Conservation (phyloP, 2,888 invertebrate species). For the Erannis defoliaria region DNA sequence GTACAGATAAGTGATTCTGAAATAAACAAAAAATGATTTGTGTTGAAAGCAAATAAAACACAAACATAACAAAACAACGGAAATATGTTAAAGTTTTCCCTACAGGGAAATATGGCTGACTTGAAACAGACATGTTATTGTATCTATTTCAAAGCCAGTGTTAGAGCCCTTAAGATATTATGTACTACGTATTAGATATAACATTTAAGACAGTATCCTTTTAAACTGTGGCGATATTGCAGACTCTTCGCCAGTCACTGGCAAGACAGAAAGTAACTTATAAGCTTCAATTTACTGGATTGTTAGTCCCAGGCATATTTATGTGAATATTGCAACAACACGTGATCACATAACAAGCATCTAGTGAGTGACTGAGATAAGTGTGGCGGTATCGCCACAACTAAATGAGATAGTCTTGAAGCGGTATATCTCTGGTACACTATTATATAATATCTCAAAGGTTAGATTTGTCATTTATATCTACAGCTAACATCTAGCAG, state of each 20-base stretch:
- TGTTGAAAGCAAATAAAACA: slow-evolving; percentile 87
- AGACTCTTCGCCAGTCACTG: no score
- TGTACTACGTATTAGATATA: no score
- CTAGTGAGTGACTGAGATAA: neutral
- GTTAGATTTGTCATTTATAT: slow-evolving; percentile 47
- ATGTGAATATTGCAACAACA: no score
- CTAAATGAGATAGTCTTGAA: neutral
- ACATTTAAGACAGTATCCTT: no score
- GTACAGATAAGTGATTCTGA: slow-evolving; percentile 96
- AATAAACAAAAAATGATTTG: slow-evolving; percentile 89
- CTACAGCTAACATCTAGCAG: slow-evolving; percentile 31
- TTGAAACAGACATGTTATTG: slow-evolving; percentile 45
- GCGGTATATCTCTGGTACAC: no score
- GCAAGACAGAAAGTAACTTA: no score
- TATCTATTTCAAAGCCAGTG: slow-evolving; percentile 51
- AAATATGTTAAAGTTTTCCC: slow-evolving; percentile 61
- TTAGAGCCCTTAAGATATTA: neutral
- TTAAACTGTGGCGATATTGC: no score
- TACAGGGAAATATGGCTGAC: slow-evolving; percentile 40
- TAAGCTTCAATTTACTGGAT: no score
- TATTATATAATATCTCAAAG: slow-evolving; percentile 34
- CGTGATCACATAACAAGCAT: no score
- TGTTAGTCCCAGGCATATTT: no score
- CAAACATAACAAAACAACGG: slow-evolving; percentile 76
- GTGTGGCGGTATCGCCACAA: neutral